Base-by-base conservation (phyloP, 2,113 vertebrate species). In the Oncorhynchus keta region DNA sequence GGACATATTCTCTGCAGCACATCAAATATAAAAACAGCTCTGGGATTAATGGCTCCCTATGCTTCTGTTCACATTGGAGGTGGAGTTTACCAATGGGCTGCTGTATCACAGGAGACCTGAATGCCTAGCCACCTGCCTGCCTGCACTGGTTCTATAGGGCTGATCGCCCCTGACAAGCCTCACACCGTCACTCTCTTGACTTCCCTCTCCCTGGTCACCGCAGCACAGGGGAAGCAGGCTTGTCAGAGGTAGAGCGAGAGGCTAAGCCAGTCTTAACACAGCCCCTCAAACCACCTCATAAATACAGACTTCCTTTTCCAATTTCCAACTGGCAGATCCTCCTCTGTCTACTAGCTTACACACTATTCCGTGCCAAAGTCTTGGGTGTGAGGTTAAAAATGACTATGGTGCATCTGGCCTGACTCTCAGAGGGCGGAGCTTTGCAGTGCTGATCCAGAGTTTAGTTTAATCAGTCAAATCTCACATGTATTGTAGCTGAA, bases 51-150 rank as follows among this genome's bases (percentile, higher is more conserved):
- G 92, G 90, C 87, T 92, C 90, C 92, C 91, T 88, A 84, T 93
- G 91, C 91, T 78, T 91, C 93, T 92, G 92, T 91, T 93, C 94
- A 94, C 94, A 94, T 94, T 95, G 91, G 92, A 95, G 95, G 93
- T 94, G 95, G 39, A 45, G 92, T 91, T 93, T 90, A 93, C 93
- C 91, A 92, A 87, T 86, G 92, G 93, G 90, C 93, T 90, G 83
- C 89, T 90, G 88, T 92, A 90, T 94, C 94, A 94, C 91, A 92
- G 93, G 93, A 92, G 92, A 18, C 81, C 83, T 85, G 89, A 72
- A 59, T 80, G 9, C 39, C 39, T 45, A 3, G 8, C 39, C 2
- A 72, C 55, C 76, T 72, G 78, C 72, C 62, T 81, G 70, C 62
- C 77, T 49, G 45, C 70, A 35, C n/a, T 24, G 61, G 72, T 77